These are phyloP conservation scores for Spisula solida DNA, from an alignment of 2,888 invertebrate species.

Conservation along the genomic window DNA sequence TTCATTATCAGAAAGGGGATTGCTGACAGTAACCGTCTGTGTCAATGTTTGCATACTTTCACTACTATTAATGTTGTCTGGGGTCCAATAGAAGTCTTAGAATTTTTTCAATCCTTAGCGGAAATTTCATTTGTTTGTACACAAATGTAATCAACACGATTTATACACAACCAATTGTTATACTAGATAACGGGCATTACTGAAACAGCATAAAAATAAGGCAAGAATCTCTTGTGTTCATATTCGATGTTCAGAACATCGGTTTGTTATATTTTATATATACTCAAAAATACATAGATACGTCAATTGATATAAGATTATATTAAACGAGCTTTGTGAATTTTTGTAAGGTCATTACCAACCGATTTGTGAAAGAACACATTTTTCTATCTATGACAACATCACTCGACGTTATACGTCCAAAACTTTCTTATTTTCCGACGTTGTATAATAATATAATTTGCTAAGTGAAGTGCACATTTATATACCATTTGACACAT, in stretches of 20 bases:
- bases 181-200: background rate
- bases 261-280: too few species aligned
- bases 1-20: constrained; percentile 1
- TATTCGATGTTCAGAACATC: background rate
- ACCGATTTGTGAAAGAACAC: too few species aligned
- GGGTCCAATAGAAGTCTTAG: background rate
- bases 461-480: too few species aligned
- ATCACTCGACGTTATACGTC: too few species aligned
- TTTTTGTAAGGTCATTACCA: too few species aligned
- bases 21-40: background rate
- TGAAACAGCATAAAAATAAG: background rate
- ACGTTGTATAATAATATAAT: too few species aligned
- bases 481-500: too few species aligned
- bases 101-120: background rate
- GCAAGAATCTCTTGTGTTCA: background rate
- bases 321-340: too few species aligned
- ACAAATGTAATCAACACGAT: background rate
- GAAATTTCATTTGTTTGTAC: background rate
- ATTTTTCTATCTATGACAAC: too few species aligned
- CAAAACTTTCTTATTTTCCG: too few species aligned
- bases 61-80: background rate
- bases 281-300: too few species aligned
- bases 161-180: background rate
- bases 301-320: too few species aligned
- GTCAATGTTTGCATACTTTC: background rate